Evolutionary conservation across 2,113 vertebrate species (phyloP).

Genomic region (Macquaria ambigua): DNA sequence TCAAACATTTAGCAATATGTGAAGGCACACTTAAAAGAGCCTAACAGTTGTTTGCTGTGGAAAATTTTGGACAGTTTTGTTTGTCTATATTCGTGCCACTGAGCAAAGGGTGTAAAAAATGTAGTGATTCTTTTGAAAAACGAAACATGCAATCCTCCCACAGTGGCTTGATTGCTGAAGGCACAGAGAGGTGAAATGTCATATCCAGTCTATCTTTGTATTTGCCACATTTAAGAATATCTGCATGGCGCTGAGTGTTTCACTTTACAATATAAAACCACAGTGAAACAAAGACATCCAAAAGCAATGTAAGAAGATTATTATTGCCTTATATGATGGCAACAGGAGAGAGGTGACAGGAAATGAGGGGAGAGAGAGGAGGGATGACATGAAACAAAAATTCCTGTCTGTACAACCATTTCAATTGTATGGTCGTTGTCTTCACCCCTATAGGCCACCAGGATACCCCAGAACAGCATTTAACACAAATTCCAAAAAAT

Average conservation of each 20-base stretch:
- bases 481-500: not conserved
- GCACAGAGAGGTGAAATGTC: conserved; percentile 47
- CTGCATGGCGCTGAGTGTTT: conserved; percentile 36
- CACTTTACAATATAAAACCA: not conserved
- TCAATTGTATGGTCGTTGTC: not conserved
- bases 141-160: conserved; percentile 52
- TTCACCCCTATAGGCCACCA: not conserved
- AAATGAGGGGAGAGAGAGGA: not conserved
- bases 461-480: too few species aligned
- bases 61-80: conserved; percentile 54
- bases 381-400: not conserved
- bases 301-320: not conserved
- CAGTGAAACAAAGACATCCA: not conserved
- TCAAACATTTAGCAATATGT: conserved; percentile 68
- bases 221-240: conserved; percentile 44
- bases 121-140: conserved; percentile 35
- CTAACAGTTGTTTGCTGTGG: conserved; percentile 52
- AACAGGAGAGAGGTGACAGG: not conserved
- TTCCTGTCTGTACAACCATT: not conserved
- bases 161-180: conserved; percentile 55
- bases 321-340: not conserved
- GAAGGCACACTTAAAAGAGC: conserved; percentile 59
- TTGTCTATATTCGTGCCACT: conserved; percentile 59
- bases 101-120: conserved; percentile 41
- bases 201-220: conserved; percentile 15